Evolutionary conservation across 2,888 invertebrate genomes (phyloP), one percentile per base, ranked within the genome.

Genomic region (Xestia c-nigrum): DNA sequence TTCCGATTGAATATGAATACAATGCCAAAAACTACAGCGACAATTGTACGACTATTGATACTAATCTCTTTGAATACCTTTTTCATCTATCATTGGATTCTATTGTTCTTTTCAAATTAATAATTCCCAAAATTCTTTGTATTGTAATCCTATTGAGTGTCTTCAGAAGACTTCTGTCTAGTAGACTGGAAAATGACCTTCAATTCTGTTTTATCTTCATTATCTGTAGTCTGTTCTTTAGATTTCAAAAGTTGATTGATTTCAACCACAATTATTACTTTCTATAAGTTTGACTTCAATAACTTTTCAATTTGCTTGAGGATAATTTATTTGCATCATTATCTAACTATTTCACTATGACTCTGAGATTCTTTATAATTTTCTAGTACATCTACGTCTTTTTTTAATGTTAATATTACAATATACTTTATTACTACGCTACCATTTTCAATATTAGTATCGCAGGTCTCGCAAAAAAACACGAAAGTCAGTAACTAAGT

Each of bases 401-500:
- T 31, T 59, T 59, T 6, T 4, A 46, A 46, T 38, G n/a, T 6
- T 5, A n/a, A 63, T 52, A 16, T 21, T 14, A 16, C 31, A 19
- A n/a, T 47, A 21, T 43, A 43, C 21, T 50, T 21, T 21, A 50
- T 21, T 50, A 7, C 47, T 50, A 50, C 24, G 24, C 47, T 69
- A 38, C 46, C 21, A 38, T 65, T 67, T 40, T 43, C 55, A 19
- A 70, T n/a, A 78, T 61, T 50, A 59, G 78, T 65, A 61, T 59
- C 43, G 10, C 10, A 61, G 65, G 47, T 78, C 46, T 64, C 6
- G 21, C 31, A 74, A 80, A 72, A 63, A 72, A 66, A 21, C 21
- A 21, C 4, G 57, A 73, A 72, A 74, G 57, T 78, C 81, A 72
- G 63, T 70, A 75, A 73, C 89, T 83, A 88, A 89, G 85, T 89